Conservation (phyloP, 2,113 vertebrate genomes). For the Crocuta crocuta region DNA sequence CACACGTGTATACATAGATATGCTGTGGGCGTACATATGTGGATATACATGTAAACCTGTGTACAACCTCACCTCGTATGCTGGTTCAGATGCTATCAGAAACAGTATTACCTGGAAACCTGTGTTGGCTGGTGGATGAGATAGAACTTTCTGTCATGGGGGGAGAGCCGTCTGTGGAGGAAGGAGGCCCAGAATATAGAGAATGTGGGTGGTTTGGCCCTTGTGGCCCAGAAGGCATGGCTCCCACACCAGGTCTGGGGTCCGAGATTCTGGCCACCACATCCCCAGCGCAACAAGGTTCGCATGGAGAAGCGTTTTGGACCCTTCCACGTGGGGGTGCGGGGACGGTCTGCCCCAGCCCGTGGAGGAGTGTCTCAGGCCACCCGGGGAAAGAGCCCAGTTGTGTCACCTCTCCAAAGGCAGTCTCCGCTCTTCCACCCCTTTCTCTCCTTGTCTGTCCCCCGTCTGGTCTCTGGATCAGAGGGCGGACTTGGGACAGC, state of each 20-base stretch:
- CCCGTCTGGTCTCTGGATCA: fast-evolving
- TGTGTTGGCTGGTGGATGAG: neutral
- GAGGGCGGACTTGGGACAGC: neutral
- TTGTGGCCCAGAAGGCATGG: neutral
- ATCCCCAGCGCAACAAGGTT: fast-evolving
- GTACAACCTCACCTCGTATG: neutral
- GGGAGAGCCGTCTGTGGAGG: neutral
- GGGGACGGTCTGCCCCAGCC: too few species aligned
- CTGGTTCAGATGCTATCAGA: neutral
- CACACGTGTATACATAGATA: neutral
- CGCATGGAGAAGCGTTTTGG: fast-evolving
- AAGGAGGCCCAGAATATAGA: neutral
- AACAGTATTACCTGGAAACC: neutral
- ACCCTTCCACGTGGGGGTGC: neutral
- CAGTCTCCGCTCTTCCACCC: fast-evolving
- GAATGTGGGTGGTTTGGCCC: too few species aligned
- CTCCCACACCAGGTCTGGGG: neutral
- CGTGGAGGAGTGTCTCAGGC: fast-evolving
- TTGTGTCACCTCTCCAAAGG: fast-evolving
- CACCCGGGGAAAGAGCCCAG: too few species aligned
- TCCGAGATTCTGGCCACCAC: neutral
- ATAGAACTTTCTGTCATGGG: neutral
- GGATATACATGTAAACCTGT: neutral
- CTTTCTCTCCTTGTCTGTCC: too few species aligned
- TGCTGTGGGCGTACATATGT: fast-evolving